Evolutionary conservation across 2,797 vertebrate genomes (phyloP), one percentile per base, ranked within the genome.

Genomic region (Chromobotia macracanthus): DNA sequence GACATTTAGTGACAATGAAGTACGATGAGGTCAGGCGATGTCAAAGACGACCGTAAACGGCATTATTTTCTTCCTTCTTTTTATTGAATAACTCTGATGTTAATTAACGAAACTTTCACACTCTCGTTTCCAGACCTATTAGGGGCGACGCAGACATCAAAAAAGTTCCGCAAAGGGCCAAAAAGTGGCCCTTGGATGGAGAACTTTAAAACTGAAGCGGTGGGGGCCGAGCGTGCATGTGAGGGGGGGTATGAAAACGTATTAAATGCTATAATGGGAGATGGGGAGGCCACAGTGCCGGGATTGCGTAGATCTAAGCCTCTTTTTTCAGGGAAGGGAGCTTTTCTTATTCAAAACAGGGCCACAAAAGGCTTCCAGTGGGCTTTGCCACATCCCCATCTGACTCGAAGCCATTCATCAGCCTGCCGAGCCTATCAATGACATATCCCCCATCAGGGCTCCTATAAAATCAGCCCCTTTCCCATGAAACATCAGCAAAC

Each of bases 401-500:
- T 99, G 96, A 97, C 96, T 96, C 95, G 95, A 95, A 95, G 95
- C 97, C 96, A 99, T 98, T 99, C 97, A 99, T 98, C 96, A 97
- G 95, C 93, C 95, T 96, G 94, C 95, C 95, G 94, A 96, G 97
- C 97, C 97, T 99, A 99, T 99, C 97, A 98, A 98, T 98, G 97
- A 98, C 97, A 99, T 95, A 94, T 96, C 96, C 97, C 84, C 95
- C 97, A 97, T 98, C 97, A 96, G 96, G 95, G 95, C 96, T 97
- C 95, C 96, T 98, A 98, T 98, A 98, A 98, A 99, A 98, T 97
- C 95, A 97, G 95, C 95, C 95, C 96, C 96, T 98, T 97, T 97
- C 96, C 97, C 97, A 98, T 96, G 97, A 96, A 98, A 99, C 97
- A 98, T 98, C 96, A 96, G 96, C 97, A 99, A 99, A 99, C 97